Evolutionary conservation across 2,888 invertebrate species (phyloP), one percentile per base, ranked within the genome.

Genomic region (Catocala nupta): DNA sequence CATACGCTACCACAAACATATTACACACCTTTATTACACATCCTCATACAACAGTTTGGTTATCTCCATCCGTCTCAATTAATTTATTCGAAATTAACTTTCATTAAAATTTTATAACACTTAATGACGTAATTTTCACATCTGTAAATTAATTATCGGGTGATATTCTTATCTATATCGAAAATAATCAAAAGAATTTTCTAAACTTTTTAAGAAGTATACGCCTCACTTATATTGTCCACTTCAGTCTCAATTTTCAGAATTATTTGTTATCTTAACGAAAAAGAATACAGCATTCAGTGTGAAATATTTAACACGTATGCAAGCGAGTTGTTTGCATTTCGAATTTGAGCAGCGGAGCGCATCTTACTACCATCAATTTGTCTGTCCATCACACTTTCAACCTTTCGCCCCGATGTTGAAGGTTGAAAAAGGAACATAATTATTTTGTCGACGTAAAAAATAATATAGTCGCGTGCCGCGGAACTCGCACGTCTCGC

Each of bases 391-490:
- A 70, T 72, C 70, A 73, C 63, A 85, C 73, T 75, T 77, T 59
- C 72, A 59, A 81, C 82, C 79, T 79, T 85, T 73, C 67, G 53
- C 55, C 57, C 68, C 50, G 60, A 60, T 61, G 59, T 61, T 70
- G 65, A 84, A 80, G 81, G 80, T 81, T 75, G 67, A 80, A 76
- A 81, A 76, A 76, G 63, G 75, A 65, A 71, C 62, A 71, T 71
- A 61, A 69, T 70, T 64, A 76, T 65, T 72, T 62, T 59, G 71
- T 75, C 58, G 63, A 78, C 67, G 72, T 78, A 80, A 82, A 81
- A 83, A 83, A 81, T 81, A 77, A 79, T 73, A 75, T 77, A 81
- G 85, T 85, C 86, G 84, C 86, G 83, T 86, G 87, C 81, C 80
- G 73, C 73, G 73, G 73, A 76, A 71, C 77, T 73, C 65, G 76